A percentile compares a stretch with the other conserved stretches of the same genome.
phyloP scores from a whole-genome alignment of 2,888 invertebrate genomes.

The Latrodectus hesperus region DNA sequence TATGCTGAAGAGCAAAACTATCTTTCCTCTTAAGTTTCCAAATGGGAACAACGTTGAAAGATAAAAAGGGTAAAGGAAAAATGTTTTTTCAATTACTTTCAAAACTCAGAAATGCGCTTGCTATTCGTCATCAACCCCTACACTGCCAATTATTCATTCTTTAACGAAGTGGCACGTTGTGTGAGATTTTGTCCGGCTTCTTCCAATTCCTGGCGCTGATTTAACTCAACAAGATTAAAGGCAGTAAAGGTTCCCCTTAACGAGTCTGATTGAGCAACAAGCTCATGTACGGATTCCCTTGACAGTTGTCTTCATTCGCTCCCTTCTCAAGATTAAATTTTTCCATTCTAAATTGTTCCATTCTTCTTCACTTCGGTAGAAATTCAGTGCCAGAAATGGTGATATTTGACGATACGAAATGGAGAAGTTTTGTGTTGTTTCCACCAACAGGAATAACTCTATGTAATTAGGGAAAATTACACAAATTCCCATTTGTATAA shows the following conservation, averaged over 20 bases:
- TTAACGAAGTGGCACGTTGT: slow-evolving; percentile 26
- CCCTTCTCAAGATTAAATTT: slow-evolving; percentile 1
- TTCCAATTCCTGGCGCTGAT: slow-evolving; percentile 18
- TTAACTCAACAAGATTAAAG: slow-evolving; percentile 56
- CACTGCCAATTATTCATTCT: slow-evolving; percentile 44
- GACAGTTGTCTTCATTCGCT: background rate
- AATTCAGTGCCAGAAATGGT: no score
- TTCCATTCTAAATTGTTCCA: background rate
- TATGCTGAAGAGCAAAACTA: no score
- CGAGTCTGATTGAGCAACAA: slow-evolving; percentile 57
- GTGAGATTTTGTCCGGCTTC: slow-evolving; percentile 39
- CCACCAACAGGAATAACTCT: no score
- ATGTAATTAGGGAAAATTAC: no score
- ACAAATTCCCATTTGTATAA: no score
- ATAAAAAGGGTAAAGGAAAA: background rate
- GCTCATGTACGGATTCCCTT: slow-evolving; percentile 52
- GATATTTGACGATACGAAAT: no score
- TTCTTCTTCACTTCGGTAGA: background rate
- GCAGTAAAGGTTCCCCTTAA: slow-evolving; percentile 16
- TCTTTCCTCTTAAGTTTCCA: background rate
- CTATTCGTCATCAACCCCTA: background rate
- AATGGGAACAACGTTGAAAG: background rate
- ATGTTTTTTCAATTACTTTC: background rate
- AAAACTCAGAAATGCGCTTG: background rate
- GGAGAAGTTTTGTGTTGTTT: no score